Percentiles rank a stretch among this genome's conserved stretches.
Conservation (phyloP, 2,113 vertebrate genomes). For the Hiodon alosoides region DNA sequence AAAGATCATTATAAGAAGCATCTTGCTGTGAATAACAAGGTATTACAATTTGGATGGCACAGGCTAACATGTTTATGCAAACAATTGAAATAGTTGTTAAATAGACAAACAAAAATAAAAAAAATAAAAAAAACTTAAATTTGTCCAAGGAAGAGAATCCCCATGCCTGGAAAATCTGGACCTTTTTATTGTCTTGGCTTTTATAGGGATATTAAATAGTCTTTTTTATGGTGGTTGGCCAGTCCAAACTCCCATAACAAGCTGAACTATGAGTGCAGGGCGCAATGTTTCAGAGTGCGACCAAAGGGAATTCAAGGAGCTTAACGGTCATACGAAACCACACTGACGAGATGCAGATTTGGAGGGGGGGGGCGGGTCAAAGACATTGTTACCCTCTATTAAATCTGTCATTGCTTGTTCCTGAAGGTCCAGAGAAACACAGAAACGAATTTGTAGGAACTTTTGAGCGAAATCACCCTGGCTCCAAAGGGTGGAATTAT, state of each 20-base stretch:
- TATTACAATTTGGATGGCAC: conserved; percentile 20
- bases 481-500: not conserved
- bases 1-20: conserved; percentile 45
- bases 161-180: conserved; percentile 34
- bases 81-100: conserved; percentile 23
- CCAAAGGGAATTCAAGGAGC: not conserved
- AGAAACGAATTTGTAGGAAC: not conserved
- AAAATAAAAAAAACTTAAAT: not conserved
- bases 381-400: conserved; percentile 4
- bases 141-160: not conserved
- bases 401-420: conserved; percentile 9
- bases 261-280: not conserved
- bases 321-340: not conserved
- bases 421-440: not conserved
- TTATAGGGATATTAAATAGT: conserved; percentile 45
- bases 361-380: not conserved
- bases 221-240: conserved; percentile 36
- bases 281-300: too few relatives aligned
- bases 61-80: not conserved
- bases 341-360: not conserved
- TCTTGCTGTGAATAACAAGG: conserved; percentile 43
- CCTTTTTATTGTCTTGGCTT: conserved; percentile 43
- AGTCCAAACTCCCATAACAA: conserved; percentile 9
- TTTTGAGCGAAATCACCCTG: conserved; percentile 21
- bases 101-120: conserved; percentile 17